Base-by-base conservation (phyloP, 2,113 vertebrate genomes). In the Ellobius talpinus region DNA sequence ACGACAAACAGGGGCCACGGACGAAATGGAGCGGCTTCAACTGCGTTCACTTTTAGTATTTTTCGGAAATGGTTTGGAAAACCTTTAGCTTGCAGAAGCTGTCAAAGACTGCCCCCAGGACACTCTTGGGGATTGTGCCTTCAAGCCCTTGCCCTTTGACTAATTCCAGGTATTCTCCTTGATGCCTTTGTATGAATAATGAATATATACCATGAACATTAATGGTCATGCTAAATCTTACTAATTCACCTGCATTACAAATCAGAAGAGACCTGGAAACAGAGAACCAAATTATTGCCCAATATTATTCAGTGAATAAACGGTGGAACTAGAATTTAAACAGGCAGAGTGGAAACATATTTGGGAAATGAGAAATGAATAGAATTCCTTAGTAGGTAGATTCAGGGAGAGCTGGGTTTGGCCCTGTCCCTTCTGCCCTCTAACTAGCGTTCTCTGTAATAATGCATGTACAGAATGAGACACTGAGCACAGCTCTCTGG, bases 401-500 rank as follows among this genome's bases (percentile, higher is more conserved):
- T 31, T 19, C 39, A 52, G 29, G 87, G 45, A 93, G 68, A 26
- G 70, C 6, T 24, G 6, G 61, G 7, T 45, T 87, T 31, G 21
- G 13, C 39, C 23, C 74, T 72, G 31, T 88, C 91, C 79, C 31
- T 19, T 89, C 2, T n/a, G 3, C 58, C 73, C 77, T 87, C 74
- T 82, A 63, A n/a, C 52, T 84, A 29, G 13, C 26, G 11, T 39
- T 94, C 77, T 89, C 42, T 76, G 10, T 29, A 93, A 63, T 58
- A 42, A 82, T 47, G n/a, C 5, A 23, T 24, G 55, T 94, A 72
- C n/a, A 88, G 78, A 93, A 91, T 66, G 39, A 90, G 76, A 90
- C 74, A 29, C 58, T 19, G 39, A 93, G 29, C 82, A 63, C 17
- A 72, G 50, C 72, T 45, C 63, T 68, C 50, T 66, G 21, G 93